Conservation (phyloP, 1,140 invertebrate genomes). For the Papilio glaucus region DNA sequence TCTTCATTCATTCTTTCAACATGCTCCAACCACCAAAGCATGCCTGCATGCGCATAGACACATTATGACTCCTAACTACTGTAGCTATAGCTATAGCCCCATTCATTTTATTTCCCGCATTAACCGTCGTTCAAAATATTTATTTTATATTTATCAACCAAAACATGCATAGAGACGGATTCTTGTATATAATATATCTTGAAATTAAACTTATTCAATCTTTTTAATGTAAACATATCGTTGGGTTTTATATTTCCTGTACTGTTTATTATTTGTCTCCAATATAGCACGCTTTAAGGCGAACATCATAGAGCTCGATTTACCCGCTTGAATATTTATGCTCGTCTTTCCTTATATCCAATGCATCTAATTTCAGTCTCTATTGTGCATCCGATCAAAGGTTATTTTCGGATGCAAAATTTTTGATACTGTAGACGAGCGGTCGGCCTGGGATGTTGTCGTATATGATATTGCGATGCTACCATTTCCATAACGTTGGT, state of each 20-base stretch:
- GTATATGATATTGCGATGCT: constrained; percentile 31
- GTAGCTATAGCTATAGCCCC: too few relatives aligned
- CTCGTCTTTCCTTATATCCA: background rate
- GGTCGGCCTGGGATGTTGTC: background rate
- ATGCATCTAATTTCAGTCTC: constrained; percentile 30
- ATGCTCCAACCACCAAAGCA: too few relatives aligned
- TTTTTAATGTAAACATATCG: background rate
- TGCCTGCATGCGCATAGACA: too few relatives aligned
- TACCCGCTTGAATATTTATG: constrained; percentile 23
- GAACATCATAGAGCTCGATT: constrained; percentile 20
- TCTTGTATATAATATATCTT: background rate
- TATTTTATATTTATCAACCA: too few relatives aligned
- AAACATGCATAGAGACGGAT: too few relatives aligned
- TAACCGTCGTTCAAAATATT: too few relatives aligned
- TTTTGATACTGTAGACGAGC: constrained; percentile 28
- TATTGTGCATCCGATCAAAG: constrained; percentile 21
- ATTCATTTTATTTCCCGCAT: too few relatives aligned
- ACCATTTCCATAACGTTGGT: constrained; percentile 11
- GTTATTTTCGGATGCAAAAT: constrained; percentile 30
- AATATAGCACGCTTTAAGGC: constrained; percentile 14
- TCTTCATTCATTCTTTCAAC: too few relatives aligned
- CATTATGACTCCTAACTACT: too few relatives aligned
- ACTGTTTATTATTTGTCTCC: constrained; percentile 27
- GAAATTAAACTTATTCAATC: background rate
- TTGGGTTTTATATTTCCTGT: background rate